Evolutionary conservation across 2,888 invertebrate species (phyloP).

Genomic region (Synanthedon myopaeformis): DNA sequence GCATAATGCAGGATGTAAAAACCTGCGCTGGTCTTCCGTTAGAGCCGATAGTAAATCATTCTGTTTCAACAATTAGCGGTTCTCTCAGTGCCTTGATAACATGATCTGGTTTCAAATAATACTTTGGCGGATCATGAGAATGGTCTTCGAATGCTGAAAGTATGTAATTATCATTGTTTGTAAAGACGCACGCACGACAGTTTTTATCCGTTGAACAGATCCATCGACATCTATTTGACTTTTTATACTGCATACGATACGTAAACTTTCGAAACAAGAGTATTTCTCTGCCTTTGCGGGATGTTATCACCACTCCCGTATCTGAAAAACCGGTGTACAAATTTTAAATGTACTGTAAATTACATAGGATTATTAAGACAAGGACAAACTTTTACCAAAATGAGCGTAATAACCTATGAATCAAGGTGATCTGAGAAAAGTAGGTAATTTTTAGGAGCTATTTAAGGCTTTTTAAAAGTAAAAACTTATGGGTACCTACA

Average conservation of each 20-base stretch:
- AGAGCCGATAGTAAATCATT: constrained; percentile 6
- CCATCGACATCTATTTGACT: constrained; percentile 36
- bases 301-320: constrained; percentile 44
- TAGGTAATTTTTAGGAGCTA: no score
- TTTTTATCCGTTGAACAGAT: constrained; percentile 55
- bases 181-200: constrained; percentile 48
- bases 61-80: constrained; percentile 27
- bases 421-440: no score
- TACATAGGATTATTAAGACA: background rate
- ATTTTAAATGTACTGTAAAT: no score
- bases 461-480: no score
- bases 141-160: constrained; percentile 41
- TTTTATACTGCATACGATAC: constrained; percentile 48
- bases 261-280: constrained; percentile 48
- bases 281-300: constrained; percentile 57
- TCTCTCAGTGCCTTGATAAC: constrained; percentile 41
- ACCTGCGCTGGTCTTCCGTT: no score
- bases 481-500: no score
- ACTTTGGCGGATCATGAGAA: constrained; percentile 51
- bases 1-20: no score
- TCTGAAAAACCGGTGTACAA: constrained; percentile 18
- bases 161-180: constrained; percentile 35
- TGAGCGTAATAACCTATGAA: no score
- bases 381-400: no score
- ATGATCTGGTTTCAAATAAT: constrained; percentile 46